Evolutionary conservation across 2,888 invertebrate genomes (phyloP).

Genomic region (Pinctada fucata): DNA sequence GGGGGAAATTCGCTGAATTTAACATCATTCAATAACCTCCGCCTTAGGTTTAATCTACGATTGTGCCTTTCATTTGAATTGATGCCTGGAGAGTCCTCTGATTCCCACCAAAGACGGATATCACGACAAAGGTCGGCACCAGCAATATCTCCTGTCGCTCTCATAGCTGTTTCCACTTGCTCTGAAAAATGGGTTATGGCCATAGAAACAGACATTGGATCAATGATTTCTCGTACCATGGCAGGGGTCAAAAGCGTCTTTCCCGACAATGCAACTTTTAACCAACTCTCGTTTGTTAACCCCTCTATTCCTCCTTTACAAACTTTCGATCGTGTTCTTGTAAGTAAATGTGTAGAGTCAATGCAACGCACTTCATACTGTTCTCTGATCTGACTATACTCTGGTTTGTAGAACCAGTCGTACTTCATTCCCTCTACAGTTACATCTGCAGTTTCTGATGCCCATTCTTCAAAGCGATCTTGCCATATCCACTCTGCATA

Average conservation of each 20-base stretch:
- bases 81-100: constrained; percentile 39
- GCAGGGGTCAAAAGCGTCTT: constrained; percentile 40
- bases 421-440: constrained; percentile 20
- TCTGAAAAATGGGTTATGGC: constrained; percentile 42
- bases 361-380: constrained; percentile 47
- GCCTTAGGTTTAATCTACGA: constrained; percentile 21
- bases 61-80: constrained; percentile 21
- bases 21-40: constrained; percentile 21
- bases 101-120: constrained; percentile 41
- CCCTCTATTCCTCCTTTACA: constrained; percentile 42
- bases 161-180: constrained; percentile 38
- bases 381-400: constrained; percentile 29
- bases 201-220: constrained; percentile 47
- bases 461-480: constrained; percentile 28
- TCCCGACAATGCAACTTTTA: constrained; percentile 35
- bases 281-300: constrained; percentile 35
- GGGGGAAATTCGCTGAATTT: constrained; percentile 34
- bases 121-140: constrained; percentile 39
- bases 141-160: constrained; percentile 29
- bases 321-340: constrained; percentile 34
- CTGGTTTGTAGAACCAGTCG: constrained; percentile 45
- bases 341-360: constrained; percentile 44
- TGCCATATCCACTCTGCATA: constrained; percentile 41
- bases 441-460: constrained; percentile 4
- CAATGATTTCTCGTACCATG: constrained; percentile 46